Evolutionary conservation across 1,140 invertebrate species (phyloP), one percentile per base, ranked within the genome.

Genomic region (Zophobas morio): DNA sequence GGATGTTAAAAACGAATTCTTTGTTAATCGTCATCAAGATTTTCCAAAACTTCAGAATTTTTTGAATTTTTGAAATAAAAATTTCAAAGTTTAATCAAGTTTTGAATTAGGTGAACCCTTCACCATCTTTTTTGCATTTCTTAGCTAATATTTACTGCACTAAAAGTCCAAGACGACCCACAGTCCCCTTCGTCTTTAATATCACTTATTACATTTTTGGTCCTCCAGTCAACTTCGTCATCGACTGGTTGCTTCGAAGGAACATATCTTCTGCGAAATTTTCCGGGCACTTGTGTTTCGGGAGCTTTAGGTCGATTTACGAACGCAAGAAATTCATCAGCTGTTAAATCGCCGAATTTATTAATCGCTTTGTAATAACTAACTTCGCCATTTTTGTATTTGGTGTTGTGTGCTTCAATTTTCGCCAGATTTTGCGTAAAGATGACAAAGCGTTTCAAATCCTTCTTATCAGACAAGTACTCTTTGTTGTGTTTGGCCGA

Each of bases 141-240:
- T n/a, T n/a, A 33, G n/a, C 6, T 32, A 49, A 49, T 49, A 49
- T n/a, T n/a, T n/a, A n/a, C n/a, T n/a, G n/a, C n/a, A n/a, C n/a
- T n/a, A n/a, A n/a, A n/a, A n/a, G n/a, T n/a, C 96, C 96, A 98
- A 88, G 96, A 98, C 6, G 94, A 95, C 76, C 96, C 96, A 87
- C 96, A 98, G 83, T 92, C 90, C 53, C 93, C 95, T 89, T 98
- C 96, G 89, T 98, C 93, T 87, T 98, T 98, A 36, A 98, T 90
- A 1, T 89, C 89, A 20, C 96, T 98, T 33, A 99, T 96, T 77
- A 93, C 94, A 47, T 96, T 96, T 77, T 93, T 87, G 54, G 89
- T 84, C 81, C 94, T 90, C 97, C 97, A 98, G 87, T 99, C 96
- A 71, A 97, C 71, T 42, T 57, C 53, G n/a, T 46, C 71, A 6